Base-by-base conservation (phyloP, 1,140 invertebrate genomes). In the Lordiphosa collinella region DNA sequence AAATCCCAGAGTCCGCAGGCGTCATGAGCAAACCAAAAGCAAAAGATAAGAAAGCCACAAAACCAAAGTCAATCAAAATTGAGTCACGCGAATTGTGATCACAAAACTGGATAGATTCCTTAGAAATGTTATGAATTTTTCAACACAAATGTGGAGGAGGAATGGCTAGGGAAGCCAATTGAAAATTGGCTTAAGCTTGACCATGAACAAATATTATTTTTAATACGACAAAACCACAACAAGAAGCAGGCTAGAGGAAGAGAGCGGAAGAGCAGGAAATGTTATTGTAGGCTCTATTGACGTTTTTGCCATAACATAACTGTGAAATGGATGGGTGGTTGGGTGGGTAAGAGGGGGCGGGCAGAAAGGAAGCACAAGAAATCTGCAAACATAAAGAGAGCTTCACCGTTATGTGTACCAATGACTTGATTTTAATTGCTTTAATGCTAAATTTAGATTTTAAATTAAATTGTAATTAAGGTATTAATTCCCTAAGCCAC, bases 171-270 rank as follows among this genome's bases (percentile, higher is more conserved):
- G 9, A n/a, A 14, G 18, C 22, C 18, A 34, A 63, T 71, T 55
- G 47, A 61, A 76, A 82, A 82, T 82, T 78, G 78, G 78, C 72
- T 82, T 82, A 84, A 63, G 58, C 51, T 35, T 78, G 78, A 44
- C 78, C 78, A 50, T 82, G 78, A 78, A 59, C 38, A 64, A 61
- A 68, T 72, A 84, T 82, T 82, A 82, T 68, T 76, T 76, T 71
- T 76, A 66, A 76, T 72, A 40, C 64, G 49, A 18, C 34, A 41
- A 31, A 55, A 75, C 59, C 60, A 31, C 55, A 43, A 56, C 67
- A 69, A 59, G 50, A 37, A 46, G 51, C 36, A 48, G 14, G 22
- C 5, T 16, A 10, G 1, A 18, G 25, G 13, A 7, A 8, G 13
- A 18, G 18, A 2, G 2, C 2, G 34, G 12, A n/a, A 34, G 13